Evolutionary conservation across 2,113 vertebrate species (phyloP), one percentile per base, ranked within the genome.

Genomic region (Sclerurus mexicanus): DNA sequence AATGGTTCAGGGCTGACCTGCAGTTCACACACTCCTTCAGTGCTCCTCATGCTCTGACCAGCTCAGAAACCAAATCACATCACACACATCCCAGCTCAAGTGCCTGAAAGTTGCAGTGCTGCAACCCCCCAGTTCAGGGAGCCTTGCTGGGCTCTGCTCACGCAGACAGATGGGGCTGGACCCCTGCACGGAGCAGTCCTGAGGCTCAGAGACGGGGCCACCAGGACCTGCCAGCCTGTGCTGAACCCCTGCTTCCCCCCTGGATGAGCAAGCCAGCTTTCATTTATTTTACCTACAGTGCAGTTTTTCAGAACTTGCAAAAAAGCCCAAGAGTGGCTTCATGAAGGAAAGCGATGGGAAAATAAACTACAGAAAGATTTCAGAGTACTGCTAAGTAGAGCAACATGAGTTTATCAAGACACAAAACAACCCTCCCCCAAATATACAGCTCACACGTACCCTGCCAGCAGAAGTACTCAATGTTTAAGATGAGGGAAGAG

Each of bases 401-500:
- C 59, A 73, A 44, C 8, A 1, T 21, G 25, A 42, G 56, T 67
- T 89, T 85, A 80, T 31, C 72, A 33, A 64, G 44, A 72, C 31
- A 81, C 5, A 81, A 73, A 93, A 28, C 40, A 78, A 50, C 4
- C 8, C 18, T 56, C 52, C 50, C 22, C 12, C 27, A 33, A 95
- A 78, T 63, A n/a, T 1, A 40, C 1, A 24, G 50, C 31, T 66
- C 46, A 87, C 58, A 80, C 17, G 25, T 18, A 35, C 31, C 30
- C 73, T 94, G 71, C 47, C 75, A 80, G 58, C n/a, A 96, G 67
- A 80, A 94, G 37, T 9, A 22, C 58, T 42, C 42, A 44, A 6
- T 35, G 74, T 71, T 81, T 86, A 77, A 95, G 79, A 68, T 14
- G 37, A 84, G n/a, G 50, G 49, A 72, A 90, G 50, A 72, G 44